Percentiles rank a stretch among this genome's conserved stretches.
Evolutionary conservation across 2,113 vertebrate genomes (phyloP).

Genomic region (Arvicanthis niloticus): DNA sequence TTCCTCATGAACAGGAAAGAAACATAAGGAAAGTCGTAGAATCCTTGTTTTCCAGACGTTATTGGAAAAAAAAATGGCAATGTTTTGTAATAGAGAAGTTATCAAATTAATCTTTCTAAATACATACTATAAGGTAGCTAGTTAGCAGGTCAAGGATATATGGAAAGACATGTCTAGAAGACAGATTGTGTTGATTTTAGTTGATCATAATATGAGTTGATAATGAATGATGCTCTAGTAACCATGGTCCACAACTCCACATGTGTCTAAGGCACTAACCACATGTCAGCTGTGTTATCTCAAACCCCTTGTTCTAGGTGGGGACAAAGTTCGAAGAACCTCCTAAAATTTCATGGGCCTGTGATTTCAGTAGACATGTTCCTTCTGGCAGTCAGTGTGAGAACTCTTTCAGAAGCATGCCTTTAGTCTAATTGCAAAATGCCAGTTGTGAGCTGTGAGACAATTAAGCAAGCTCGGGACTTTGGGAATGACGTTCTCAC

Average conservation of each 20-base stretch:
- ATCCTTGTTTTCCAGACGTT: not conserved
- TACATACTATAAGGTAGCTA: not conserved
- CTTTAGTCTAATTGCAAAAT: not conserved
- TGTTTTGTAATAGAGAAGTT: conserved; percentile 1
- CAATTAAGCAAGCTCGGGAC: not conserved
- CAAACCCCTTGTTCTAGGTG: not conserved
- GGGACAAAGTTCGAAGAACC: not conserved
- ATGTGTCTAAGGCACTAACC: not conserved
- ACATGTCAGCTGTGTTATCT: not conserved
- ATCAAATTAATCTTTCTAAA: not conserved
- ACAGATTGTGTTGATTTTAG: not conserved
- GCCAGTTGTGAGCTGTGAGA: not conserved
- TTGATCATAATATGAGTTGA: not conserved
- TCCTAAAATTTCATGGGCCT: not conserved
- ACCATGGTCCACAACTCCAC: not conserved
- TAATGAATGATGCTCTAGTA: not conserved
- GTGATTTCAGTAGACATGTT: not conserved
- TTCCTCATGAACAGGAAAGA: not conserved
- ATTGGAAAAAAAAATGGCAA: not conserved
- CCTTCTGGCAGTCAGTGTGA: not conserved
- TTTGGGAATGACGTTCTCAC: not conserved
- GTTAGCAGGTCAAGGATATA: not conserved
- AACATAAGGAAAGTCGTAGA: not conserved
- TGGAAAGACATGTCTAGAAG: not conserved
- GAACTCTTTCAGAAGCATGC: not conserved